A percentile compares a stretch with the other conserved stretches of the same genome.
Evolutionary conservation across 2,113 vertebrate genomes (phyloP).

Genomic region (Spea multiplicata): DNA sequence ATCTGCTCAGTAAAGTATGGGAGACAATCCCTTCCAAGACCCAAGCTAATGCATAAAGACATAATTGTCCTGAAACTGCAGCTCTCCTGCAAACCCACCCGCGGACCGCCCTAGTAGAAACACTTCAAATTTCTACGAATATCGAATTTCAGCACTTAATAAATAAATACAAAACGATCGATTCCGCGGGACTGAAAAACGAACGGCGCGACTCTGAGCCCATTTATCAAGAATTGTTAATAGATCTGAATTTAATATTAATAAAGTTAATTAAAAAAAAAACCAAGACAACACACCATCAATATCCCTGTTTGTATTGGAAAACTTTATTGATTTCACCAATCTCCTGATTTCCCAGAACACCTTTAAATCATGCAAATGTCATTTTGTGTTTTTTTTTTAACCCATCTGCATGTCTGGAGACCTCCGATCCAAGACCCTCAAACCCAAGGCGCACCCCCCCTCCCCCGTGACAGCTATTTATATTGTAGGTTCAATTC

Average conservation of each 20-base stretch:
- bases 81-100: too few relatives aligned
- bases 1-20: too few relatives aligned
- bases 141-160: too few relatives aligned
- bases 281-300: slow-evolving; percentile 1
- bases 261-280: neutral
- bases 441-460: slow-evolving; percentile 64
- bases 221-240: too few relatives aligned
- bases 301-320: slow-evolving; percentile 19
- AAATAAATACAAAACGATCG: too few relatives aligned
- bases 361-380: slow-evolving; percentile 30
- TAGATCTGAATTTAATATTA: neutral
- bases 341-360: slow-evolving; percentile 7
- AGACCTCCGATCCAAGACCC: slow-evolving; percentile 31
- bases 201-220: too few relatives aligned
- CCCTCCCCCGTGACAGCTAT: slow-evolving; percentile 55
- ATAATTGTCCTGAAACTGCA: too few relatives aligned
- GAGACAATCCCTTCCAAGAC: too few relatives aligned
- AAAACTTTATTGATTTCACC: slow-evolving; percentile 41
- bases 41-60: too few relatives aligned
- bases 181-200: too few relatives aligned
- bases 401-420: slow-evolving; percentile 21
- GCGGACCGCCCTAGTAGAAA: too few relatives aligned
- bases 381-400: slow-evolving; percentile 10
- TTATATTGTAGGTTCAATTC: slow-evolving; percentile 61
- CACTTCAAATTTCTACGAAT: too few relatives aligned